phyloP scores from a whole-genome alignment of 2,797 vertebrate genomes.

The Mormyrus hasselquistii region DNA sequence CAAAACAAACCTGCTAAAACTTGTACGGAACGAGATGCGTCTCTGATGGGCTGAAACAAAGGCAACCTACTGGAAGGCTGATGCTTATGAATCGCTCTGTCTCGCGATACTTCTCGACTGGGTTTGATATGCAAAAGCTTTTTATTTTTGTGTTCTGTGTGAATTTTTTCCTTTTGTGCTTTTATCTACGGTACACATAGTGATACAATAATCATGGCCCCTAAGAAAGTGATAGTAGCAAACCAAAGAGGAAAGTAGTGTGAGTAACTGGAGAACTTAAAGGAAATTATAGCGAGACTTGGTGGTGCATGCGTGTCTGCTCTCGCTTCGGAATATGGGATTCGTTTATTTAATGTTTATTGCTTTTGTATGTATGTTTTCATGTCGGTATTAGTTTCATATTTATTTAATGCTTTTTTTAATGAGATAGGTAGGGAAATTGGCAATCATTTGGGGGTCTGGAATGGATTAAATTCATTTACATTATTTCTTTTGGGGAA shows the following conservation, averaged over 20 bases:
- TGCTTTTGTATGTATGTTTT: not conserved
- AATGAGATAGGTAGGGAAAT: not conserved
- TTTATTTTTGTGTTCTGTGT: not conserved
- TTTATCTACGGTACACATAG: not conserved
- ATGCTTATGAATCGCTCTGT: too few species aligned
- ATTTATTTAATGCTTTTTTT: not conserved
- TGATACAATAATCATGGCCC: not conserved
- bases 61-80: not conserved
- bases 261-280: not conserved
- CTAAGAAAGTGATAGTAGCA: not conserved
- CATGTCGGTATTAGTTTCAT: not conserved
- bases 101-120: not conserved
- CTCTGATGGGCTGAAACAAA: not conserved
- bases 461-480: not conserved
- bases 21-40: not conserved
- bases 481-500: not conserved
- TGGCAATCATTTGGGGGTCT: not conserved
- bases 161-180: not conserved
- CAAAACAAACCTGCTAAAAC: not conserved
- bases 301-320: not conserved
- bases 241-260: not conserved
- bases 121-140: not conserved
- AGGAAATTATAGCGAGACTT: not conserved
- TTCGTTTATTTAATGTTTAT: not conserved
- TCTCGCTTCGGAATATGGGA: not conserved